Evolutionary conservation across 1,140 invertebrate genomes (phyloP).

Genomic region (Formica exsecta): DNA sequence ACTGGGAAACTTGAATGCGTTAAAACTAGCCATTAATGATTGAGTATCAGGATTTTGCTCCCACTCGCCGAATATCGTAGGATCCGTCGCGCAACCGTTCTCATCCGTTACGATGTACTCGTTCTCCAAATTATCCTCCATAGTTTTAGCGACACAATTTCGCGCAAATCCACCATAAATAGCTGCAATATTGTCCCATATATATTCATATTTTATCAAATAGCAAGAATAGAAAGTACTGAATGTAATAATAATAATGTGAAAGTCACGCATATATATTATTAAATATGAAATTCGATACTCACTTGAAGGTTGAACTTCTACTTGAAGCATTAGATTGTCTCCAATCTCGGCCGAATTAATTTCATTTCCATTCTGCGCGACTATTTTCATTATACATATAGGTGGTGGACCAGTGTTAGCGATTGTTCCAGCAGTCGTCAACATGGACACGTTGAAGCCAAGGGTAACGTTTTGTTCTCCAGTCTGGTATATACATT

Average conservation of each 20-base stretch:
- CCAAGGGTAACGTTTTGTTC: constrained; percentile 97
- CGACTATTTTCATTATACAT: constrained; percentile 96
- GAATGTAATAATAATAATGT: not conserved
- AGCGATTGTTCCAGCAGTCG: constrained; percentile 97
- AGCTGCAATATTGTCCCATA: constrained; percentile 85
- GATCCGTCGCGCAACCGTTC: constrained; percentile 97
- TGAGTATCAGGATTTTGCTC: constrained; percentile 94
- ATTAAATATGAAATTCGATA: constrained; percentile 55
- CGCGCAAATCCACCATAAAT: constrained; percentile 98
- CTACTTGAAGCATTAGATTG: constrained; percentile 95
- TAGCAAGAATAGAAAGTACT: not conserved
- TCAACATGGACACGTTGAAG: constrained; percentile 98
- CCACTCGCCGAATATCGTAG: constrained; percentile 97
- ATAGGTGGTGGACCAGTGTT: constrained; percentile 97
- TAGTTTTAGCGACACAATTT: constrained; percentile 96
- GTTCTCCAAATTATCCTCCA: constrained; percentile 95
- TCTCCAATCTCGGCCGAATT: constrained; percentile 97
- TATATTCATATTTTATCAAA: not conserved
- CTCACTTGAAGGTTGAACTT: constrained; percentile 96
- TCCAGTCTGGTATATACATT: constrained; percentile 97
- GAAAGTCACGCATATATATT: not conserved
- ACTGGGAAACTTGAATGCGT: constrained; percentile 98
- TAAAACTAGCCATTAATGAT: constrained; percentile 94
- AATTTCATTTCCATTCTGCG: constrained; percentile 94
- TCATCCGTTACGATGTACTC: constrained; percentile 97